These are phyloP conservation scores for Caenorhabditis macrosperma DNA, from an alignment of 2,888 invertebrate genomes.

Conservation along the genomic window DNA sequence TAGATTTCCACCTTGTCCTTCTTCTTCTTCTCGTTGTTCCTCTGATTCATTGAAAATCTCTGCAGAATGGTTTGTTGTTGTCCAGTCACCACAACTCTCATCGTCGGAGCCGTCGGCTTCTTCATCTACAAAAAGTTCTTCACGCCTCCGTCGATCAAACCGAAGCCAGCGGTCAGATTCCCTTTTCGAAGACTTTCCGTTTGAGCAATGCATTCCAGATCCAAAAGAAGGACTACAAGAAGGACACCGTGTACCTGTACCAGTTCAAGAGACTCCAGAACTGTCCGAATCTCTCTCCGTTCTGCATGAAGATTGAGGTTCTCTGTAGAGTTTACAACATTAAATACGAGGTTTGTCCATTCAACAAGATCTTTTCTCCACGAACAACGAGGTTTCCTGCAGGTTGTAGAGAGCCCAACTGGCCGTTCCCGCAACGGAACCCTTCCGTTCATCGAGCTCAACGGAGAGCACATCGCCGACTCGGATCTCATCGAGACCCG, in stretches of 20 bases:
- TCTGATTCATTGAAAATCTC: background rate
- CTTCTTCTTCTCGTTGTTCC: background rate
- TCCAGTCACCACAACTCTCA: constrained; percentile 38
- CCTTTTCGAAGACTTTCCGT: background rate
- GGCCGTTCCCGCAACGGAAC: constrained; percentile 46
- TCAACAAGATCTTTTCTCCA: background rate
- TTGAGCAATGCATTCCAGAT: constrained; percentile 40
- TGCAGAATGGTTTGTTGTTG: constrained; percentile 49
- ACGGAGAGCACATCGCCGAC: constrained; percentile 61
- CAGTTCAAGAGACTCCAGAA: constrained; percentile 73
- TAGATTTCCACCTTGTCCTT: constrained; percentile 2
- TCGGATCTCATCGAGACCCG: constrained; percentile 53
- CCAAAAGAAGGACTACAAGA: constrained; percentile 61
- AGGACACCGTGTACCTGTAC: constrained; percentile 76
- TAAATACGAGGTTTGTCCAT: constrained; percentile 69
- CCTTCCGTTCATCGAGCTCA: constrained; percentile 57
- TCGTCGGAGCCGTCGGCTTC: constrained; percentile 39
- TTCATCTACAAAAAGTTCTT: constrained; percentile 50
- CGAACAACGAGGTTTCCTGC: background rate
- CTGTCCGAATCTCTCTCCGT: constrained; percentile 77
- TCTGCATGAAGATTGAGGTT: constrained; percentile 76
- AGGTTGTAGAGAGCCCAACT: constrained; percentile 25
- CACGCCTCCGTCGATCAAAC: constrained; percentile 28
- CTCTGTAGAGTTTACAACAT: constrained; percentile 74
- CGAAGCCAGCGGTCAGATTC: constrained; percentile 35